Base-by-base conservation (phyloP, 2,113 vertebrate species). In the Numenius arquata region DNA sequence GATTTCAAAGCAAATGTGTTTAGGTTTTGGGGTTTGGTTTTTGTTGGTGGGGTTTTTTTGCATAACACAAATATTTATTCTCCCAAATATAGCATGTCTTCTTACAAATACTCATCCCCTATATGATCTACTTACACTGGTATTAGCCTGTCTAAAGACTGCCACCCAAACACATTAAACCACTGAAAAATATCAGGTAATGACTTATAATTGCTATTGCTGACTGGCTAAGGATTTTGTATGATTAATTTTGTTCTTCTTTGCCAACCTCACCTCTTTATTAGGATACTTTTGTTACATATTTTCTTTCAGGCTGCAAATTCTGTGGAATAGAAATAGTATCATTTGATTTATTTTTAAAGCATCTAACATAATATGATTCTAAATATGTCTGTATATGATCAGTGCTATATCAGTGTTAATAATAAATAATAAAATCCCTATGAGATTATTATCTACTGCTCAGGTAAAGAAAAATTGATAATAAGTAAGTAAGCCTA, bases 1-100 rank as follows among this genome's bases (percentile, higher is more conserved):
- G 88, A 96, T 97, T 97, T 96, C 83, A 97, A 97, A 97, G 36
- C 13, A 96, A 89, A 97, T 93, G 40, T 85, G 11, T 65, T 68
- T 53, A 34, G 1, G 1, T 27, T 43, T 63, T 63, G 62, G 11
- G 26, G 12, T 6, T 63, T 29, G 13, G 2, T 62, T 36, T n/a
- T 59, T 36, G 20, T 13, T n/a, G 34, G 32, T 15, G n/a, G n/a
- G 48, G 38, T 5, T 47, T 94, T 89, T 96, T 94, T 58, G 17
- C 41, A 90, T 91, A 94, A 73, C 79, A 92, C 55, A 97, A 96
- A 86, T 43, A 94, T 95, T 97, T 96, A 94, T 77, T 83, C 41
- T 85, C 32, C 41, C 40, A 82, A 70, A 77, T 67, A 84, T 5
- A 78, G 8, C 10, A 56, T 40, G 32, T 70, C 56, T 78, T 18